Evolutionary conservation across 2,888 invertebrate species (phyloP), one percentile per base, ranked within the genome.

Genomic region (Apamea crenata): DNA sequence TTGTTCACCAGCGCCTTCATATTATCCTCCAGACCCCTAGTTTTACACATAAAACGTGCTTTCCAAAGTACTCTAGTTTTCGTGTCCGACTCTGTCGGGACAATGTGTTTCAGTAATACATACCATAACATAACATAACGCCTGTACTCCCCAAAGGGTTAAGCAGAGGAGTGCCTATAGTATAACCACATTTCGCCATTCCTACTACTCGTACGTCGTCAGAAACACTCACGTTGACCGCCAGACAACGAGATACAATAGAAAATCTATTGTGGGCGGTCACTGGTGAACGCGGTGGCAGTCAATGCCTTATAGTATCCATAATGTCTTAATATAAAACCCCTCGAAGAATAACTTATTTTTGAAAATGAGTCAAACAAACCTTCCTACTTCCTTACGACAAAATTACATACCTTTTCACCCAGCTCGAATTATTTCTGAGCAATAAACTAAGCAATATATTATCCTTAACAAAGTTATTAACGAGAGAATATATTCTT

Each of bases 401-500:
- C n/a, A 59, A 72, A 63, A 77, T 21, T 29, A 59, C 12, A 66
- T 32, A 61, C 25, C 68, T 63, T 78, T 63, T 16, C 16, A 67
- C 2, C 1, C 32, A 78, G 68, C 21, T 16, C 10, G 16, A 66
- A 47, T 61, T n/a, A 66, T 75, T 74, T 71, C 81, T 73, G 59
- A 61, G 59, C 73, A 72, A 81, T 72, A 85, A 84, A 72, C 53
- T 73, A 59, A 68, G 50, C 4, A 16, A 73, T 47, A 63, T 29
- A 84, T 80, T 73, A 59, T 82, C 65, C 66, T 73, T 68, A 73
- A 75, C 50, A 82, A 86, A 75, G 56, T 82, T 73, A 86, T 70
- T 73, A 73, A 76, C 50, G 32, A 74, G 59, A 61, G 44, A 69
- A 63, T 68, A 68, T 76, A 74, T 70, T 66, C 56, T 75, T 72